These are phyloP conservation scores for Gnathonemus echidnorhynchus DNA, from an alignment of 2,113 vertebrate genomes.

Conservation along the genomic window DNA sequence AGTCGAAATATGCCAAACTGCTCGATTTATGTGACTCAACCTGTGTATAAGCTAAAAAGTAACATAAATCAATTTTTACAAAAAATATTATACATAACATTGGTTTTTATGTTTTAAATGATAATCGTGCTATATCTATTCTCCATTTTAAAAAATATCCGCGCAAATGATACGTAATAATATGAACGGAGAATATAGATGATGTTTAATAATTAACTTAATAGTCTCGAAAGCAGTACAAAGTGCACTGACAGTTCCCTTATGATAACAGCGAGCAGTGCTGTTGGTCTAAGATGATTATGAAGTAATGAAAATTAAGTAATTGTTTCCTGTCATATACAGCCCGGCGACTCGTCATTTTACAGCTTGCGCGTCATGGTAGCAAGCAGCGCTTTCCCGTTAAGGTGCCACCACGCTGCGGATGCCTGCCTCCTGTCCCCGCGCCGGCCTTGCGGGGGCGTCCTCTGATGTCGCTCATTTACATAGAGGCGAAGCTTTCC, in stretches of 20 bases:
- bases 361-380: background rate
- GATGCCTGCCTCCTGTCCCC: background rate
- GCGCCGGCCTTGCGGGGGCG: background rate
- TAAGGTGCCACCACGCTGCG: background rate
- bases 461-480: background rate
- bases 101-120: background rate
- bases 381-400: background rate
- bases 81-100: background rate
- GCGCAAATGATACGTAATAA: background rate
- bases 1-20: background rate
- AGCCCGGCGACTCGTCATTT: background rate
- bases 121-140: background rate
- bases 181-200: background rate
- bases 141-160: background rate
- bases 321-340: background rate
- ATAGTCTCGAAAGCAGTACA: background rate
- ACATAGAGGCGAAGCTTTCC: background rate
- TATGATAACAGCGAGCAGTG: background rate
- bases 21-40: background rate
- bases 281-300: background rate
- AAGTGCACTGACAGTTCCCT: background rate
- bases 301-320: background rate
- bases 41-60: background rate
- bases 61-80: background rate
- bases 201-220: background rate